Base-by-base conservation (phyloP, 2,113 vertebrate genomes). In the Scartelaos histophorus region DNA sequence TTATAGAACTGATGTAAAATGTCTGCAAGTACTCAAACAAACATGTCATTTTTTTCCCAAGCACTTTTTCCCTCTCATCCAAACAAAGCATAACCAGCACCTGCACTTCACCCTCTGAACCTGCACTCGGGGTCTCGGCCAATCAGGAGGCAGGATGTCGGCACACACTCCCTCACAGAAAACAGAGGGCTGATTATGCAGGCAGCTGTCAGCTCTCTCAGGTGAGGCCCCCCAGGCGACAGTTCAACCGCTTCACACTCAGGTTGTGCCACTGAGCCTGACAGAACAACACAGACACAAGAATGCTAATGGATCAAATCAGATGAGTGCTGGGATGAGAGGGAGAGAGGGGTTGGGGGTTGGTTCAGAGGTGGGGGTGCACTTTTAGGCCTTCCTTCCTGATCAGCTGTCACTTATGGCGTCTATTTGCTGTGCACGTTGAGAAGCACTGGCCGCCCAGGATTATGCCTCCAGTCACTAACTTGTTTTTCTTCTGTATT, bases 201-300 rank as follows among this genome's bases (percentile, higher is more conserved):
- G 90, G 87, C 85, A 91, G 88, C 89, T 93, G 91, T 91, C 88
- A 92, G 89, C 82, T 75, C 81, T 91, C 86, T 90, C 89, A 91
- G 91, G 90, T 92, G 91, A 92, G 90, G 79, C 84, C 89, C 90
- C 90, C 87, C 69, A 82, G 92, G 92, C 90, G 88, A 93, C 90
- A 93, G 90, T 92, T 92, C 90, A 93, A 91, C 89, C 76, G 90
- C 87, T 76, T 89, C 87, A 91, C 79, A 90, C 88, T 87, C 67
- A 82, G 80, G 90, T 88, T 92, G 83, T 79, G 86, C 90, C 88
- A 88, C 84, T 34, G 73, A 88, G 89, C 79, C 86, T 89, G 91
- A 90, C 84, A 85, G 83, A 87, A 84, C 86, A 87, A 86, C 80
- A 79, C 81, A 87, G 82, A 89, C 87, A 80, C 85, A 88, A 88